Conservation (phyloP, 2,113 vertebrate species). For the Carlito syrichta region DNA sequence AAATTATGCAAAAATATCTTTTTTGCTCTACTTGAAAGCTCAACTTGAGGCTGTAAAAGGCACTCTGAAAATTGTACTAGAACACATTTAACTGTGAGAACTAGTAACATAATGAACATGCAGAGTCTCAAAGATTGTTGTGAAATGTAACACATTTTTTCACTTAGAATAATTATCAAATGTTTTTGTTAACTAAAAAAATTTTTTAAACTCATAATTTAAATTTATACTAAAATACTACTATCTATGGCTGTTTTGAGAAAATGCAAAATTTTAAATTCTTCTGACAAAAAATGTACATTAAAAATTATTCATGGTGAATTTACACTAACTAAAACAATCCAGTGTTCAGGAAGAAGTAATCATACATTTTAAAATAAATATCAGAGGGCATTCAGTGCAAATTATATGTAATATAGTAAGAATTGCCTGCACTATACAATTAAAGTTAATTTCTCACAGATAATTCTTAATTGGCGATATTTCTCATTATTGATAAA, state of each 20-base stretch:
- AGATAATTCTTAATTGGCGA: neutral
- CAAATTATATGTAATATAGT: neutral
- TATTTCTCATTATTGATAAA: neutral
- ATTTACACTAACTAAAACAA: neutral
- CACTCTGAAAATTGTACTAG: neutral
- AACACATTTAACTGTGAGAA: slow-evolving; percentile 2
- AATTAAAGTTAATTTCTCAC: neutral
- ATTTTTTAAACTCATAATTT: neutral
- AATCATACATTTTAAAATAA: neutral
- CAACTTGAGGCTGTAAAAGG: neutral
- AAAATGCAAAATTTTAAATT: neutral
- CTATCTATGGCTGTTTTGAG: neutral
- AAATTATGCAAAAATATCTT: neutral
- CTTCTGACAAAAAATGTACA: neutral
- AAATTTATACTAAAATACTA: neutral
- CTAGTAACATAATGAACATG: neutral
- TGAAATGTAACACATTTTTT: slow-evolving; percentile 20
- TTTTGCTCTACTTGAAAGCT: neutral
- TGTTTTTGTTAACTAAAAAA: neutral
- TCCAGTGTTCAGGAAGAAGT: neutral
- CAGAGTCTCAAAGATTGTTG: neutral
- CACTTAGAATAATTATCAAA: neutral
- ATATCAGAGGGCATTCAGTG: neutral
- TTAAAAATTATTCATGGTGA: neutral
- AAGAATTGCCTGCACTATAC: neutral